Evolutionary conservation across 2,113 vertebrate genomes (phyloP).

Genomic region (Thermophis baileyi): DNA sequence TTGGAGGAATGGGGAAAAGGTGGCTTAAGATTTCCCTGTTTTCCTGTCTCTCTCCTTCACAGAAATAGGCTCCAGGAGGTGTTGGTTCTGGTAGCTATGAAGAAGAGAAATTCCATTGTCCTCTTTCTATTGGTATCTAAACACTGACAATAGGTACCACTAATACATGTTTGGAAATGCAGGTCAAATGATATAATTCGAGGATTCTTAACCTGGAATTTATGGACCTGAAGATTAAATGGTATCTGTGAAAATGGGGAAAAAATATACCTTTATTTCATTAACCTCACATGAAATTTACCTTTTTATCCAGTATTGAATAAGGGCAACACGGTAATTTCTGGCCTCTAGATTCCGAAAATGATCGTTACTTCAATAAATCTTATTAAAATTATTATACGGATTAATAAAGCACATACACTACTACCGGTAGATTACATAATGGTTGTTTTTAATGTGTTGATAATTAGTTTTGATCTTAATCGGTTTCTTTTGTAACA

Average conservation of each 20-base stretch:
- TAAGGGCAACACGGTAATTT: neutral
- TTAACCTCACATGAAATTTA: neutral
- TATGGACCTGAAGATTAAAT: neutral
- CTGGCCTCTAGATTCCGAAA: neutral
- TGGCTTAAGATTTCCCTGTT: no score
- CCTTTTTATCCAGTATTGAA: neutral
- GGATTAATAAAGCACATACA: neutral
- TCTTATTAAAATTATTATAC: neutral
- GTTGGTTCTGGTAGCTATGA: neutral
- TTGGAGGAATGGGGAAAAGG: neutral
- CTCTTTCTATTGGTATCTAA: neutral
- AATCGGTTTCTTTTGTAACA: neutral
- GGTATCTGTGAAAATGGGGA: neutral
- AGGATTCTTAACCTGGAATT: neutral
- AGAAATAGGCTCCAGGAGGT: neutral
- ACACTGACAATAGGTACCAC: neutral
- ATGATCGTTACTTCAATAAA: neutral
- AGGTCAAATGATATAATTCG: neutral
- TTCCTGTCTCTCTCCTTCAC: neutral
- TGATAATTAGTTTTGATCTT: neutral
- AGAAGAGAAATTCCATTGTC: neutral
- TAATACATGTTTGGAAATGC: neutral
- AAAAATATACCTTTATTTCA: neutral
- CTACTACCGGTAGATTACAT: neutral
- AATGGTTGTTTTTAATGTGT: neutral